Base-by-base conservation (phyloP, 2,113 vertebrate species). In the Condylura cristata region DNA sequence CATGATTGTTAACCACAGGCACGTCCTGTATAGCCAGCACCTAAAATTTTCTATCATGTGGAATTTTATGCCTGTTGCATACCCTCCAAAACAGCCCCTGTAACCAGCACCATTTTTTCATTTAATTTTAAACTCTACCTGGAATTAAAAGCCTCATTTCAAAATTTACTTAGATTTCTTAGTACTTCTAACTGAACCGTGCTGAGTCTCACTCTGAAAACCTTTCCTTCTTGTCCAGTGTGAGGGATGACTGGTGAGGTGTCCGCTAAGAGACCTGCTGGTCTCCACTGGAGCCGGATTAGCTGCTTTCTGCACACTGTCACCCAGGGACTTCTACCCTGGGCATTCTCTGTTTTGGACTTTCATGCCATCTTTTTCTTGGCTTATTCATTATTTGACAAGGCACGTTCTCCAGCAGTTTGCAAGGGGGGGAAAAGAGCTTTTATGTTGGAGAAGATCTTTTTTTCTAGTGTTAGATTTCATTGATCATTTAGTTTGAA, bases 121-220 rank as follows among this genome's bases (percentile, higher is more conserved):
- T 3, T 24, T 14, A 70, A 16, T 16, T 30, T 83, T 46, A 48
- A 85, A 37, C 34, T 91, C 91, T 75, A n/a, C 58, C 10, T 75
- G 24, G 39, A 93, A 68, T 83, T 86, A 58, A 82, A 48, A 71
- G 41, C 46, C 34, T 91, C 16, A 48, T 88, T 88, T 46, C 53
- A 91, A 86, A 76, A 72, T 61, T 46, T 53, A 51, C 37, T 74
- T 87, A 1, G 6, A 6, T 84, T 68, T 75, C 34, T 53, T 39
- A 60, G 30, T 76, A 37, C 61, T 32, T 84, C 10, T 26, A 37
- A 44, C 60, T 32, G 71, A 86, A 74, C 53, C 24, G 24, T 75
- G 70, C 30, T 16, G 65, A 34, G 34, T 72, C 83, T 80, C n/a
- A 3, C 37, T 34, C 28, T 83, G 32, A 63, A 65, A n/a, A 28